Conservation (phyloP, 2,113 vertebrate species). For the Phylloscopus trochiloides region DNA sequence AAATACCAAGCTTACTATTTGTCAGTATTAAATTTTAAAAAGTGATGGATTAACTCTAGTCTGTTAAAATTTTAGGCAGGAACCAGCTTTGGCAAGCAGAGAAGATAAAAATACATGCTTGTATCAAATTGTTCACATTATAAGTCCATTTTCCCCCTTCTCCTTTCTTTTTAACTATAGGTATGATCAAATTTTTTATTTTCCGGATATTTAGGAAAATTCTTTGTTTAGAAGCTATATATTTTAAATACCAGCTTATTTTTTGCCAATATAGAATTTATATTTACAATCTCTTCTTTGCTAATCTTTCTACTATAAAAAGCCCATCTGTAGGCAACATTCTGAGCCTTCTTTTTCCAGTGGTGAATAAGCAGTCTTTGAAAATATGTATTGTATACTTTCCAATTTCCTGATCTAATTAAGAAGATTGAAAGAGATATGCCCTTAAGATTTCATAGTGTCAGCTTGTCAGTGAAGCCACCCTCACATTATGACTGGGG, state of each 20-base stretch:
- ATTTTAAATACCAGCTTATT: neutral
- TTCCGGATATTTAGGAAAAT: neutral
- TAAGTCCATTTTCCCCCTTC: neutral
- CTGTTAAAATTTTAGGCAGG: neutral
- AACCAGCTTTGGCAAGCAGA: neutral
- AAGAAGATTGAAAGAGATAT: neutral
- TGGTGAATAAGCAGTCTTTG: neutral
- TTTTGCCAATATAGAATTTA: neutral
- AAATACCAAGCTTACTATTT: neutral
- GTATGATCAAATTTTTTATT: neutral
- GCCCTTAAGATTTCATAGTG: neutral
- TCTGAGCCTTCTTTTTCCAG: neutral
- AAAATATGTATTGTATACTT: neutral
- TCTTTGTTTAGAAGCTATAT: neutral
- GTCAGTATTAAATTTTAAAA: neutral
- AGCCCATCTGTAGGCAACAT: neutral
- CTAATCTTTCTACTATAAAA: neutral
- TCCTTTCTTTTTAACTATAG: neutral
- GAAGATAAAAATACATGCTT: neutral
- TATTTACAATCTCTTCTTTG: neutral
- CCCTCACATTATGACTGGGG: neutral
- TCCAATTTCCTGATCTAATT: neutral
- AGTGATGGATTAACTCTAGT: neutral
- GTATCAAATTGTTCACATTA: neutral
- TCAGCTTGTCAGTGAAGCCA: neutral